These are phyloP conservation scores for Drosophila mauritiana DNA, from an alignment of 1,140 invertebrate genomes.

Conservation along the genomic window DNA sequence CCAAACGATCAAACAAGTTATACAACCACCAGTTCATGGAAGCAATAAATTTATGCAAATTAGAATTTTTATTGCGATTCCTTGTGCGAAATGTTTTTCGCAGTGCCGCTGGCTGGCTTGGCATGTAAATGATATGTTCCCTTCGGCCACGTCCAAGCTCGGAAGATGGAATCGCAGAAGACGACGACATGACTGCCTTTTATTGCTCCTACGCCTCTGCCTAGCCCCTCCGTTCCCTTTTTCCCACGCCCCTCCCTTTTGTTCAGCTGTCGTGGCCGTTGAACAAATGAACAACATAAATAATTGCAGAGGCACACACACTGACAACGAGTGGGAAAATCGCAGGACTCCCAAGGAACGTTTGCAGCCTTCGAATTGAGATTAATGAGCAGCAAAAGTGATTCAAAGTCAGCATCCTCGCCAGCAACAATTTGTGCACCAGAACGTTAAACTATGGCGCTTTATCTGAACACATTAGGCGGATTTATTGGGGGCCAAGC, in stretches of 20 bases:
- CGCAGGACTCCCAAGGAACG: slow-evolving; percentile 69
- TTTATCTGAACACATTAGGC: slow-evolving; percentile 29
- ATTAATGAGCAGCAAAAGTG: slow-evolving; percentile 66
- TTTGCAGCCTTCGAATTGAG: slow-evolving; percentile 58
- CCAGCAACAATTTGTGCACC: slow-evolving; percentile 27
- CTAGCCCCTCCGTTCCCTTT: slow-evolving; percentile 25
- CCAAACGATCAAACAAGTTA: too few relatives aligned
- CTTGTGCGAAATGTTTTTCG: background rate
- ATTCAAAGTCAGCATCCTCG: slow-evolving; percentile 39
- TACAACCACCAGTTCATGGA: too few relatives aligned
- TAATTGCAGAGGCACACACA: slow-evolving; percentile 76
- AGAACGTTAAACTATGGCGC: slow-evolving; percentile 36
- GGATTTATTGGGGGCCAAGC: slow-evolving; percentile 28
- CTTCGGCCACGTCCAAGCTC: slow-evolving; percentile 72
- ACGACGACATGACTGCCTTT: slow-evolving; percentile 40
- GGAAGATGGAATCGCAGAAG: slow-evolving; percentile 26
- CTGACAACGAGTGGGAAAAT: slow-evolving; percentile 46
- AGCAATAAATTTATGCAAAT: too few relatives aligned
- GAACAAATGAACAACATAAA: slow-evolving; percentile 84
- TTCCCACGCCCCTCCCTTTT: slow-evolving; percentile 38
- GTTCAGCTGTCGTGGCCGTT: slow-evolving; percentile 75
- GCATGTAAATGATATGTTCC: slow-evolving; percentile 83
- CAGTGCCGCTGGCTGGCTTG: slow-evolving; percentile 56
- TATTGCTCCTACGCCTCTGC: slow-evolving; percentile 60
- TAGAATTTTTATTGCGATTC: too few relatives aligned